Evolutionary conservation across 2,888 invertebrate species (phyloP), one percentile per base, ranked within the genome.

Genomic region (Gari tellinella): DNA sequence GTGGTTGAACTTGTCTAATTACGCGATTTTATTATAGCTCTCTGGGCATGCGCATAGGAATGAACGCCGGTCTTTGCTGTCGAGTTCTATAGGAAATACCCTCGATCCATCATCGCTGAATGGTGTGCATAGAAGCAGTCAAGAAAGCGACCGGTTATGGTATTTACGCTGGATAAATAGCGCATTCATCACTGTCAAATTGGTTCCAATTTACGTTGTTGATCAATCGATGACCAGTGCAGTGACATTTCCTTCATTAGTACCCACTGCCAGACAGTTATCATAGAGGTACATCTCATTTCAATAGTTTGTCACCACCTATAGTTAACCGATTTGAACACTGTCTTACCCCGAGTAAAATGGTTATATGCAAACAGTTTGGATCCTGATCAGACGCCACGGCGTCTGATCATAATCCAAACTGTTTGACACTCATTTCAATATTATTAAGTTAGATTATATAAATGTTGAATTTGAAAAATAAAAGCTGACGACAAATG

Each of bases 161-260:
- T 66, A 43, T 62, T 70, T 57, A 65, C 61, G 72, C 61, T 56
- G 57, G 65, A 72, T 72, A 66, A 66, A 72, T 61, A 72, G 26
- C 17, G 17, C 65, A 66, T 72, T 51, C 43, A 56, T 66, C 72
- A 72, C 15, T 66, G 72, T 65, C 72, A 56, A 12, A 25, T 8
- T 19, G 14, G 37, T 43, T 25, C 14, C 23, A 23, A 21, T 17
- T 26, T n/a, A 12, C 12, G 25, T 5, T 17, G 25, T 15, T 51
- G 26, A 26, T 51, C 12, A 51, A 51, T 51, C 25, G 23, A 26
- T 51, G 19, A 25, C 51, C 25, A 26, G 23, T 51, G 25, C 26
- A 25, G 26, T 31, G 26, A 31, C 51, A 26, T 51, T 51, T 51
- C 5, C 17, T 25, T 51, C 51, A 31, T 51, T 31, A 51, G 26